These are phyloP conservation scores for Gymnosoma rotundatum DNA, from an alignment of 2,888 invertebrate species.

Conservation along the genomic window DNA sequence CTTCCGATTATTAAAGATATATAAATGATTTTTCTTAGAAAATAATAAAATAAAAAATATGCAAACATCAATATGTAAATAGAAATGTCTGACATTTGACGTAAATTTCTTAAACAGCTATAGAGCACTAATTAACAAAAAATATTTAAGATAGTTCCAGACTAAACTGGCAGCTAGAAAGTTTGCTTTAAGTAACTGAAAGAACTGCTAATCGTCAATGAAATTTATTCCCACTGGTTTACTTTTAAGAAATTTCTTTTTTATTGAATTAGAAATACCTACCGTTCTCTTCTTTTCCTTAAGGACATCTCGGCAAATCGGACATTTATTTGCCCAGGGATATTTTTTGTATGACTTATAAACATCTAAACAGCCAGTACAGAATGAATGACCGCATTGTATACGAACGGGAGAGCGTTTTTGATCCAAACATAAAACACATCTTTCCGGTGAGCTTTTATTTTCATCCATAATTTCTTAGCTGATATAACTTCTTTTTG, in stretches of 20 bases:
- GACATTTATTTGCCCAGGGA: slow-evolving; percentile 72
- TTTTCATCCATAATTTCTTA: slow-evolving; percentile 14
- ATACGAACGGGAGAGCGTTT: slow-evolving; percentile 71
- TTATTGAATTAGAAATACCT: slow-evolving; percentile 39
- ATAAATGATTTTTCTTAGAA: too few species aligned
- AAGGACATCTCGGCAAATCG: slow-evolving; percentile 67
- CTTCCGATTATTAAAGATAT: too few species aligned
- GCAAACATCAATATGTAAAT: too few species aligned
- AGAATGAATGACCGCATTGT: slow-evolving; percentile 72
- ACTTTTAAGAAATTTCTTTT: neutral
- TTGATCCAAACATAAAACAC: slow-evolving; percentile 72
- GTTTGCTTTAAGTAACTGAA: neutral
- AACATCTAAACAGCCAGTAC: slow-evolving; percentile 69
- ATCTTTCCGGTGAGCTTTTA: slow-evolving; percentile 35
- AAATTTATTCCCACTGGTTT: slow-evolving; percentile 14
- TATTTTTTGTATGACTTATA: slow-evolving; percentile 68
- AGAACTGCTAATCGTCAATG: neutral
- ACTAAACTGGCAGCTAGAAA: neutral
- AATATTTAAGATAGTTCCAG: too few species aligned
- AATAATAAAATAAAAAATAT: too few species aligned
- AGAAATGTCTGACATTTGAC: too few species aligned
- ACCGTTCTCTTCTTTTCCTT: slow-evolving; percentile 65
- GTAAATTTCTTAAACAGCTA: too few species aligned
- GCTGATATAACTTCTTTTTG: neutral
- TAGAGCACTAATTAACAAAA: too few species aligned